Evolutionary conservation across 2,888 invertebrate species (phyloP).

Genomic region (Malacosoma neustria): DNA sequence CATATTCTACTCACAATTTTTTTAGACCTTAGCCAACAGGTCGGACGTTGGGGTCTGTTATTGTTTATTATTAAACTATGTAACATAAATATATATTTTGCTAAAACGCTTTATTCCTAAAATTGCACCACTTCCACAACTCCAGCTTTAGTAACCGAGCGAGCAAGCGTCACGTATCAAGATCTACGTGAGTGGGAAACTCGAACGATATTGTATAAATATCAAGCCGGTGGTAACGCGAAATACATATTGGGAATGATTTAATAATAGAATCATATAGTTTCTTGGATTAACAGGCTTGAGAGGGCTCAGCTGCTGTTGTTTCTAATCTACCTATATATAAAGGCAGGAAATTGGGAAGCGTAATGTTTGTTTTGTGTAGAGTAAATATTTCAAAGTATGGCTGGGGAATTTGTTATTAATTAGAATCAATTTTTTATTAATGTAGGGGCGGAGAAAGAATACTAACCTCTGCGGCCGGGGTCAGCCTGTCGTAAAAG

Average conservation of each 20-base stretch:
- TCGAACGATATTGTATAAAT: constrained; percentile 35
- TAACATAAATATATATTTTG: too few species aligned
- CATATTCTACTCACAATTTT: too few species aligned
- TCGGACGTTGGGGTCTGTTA: too few species aligned
- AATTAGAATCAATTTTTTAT: too few species aligned
- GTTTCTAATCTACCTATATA: background rate
- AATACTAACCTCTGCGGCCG: too few species aligned
- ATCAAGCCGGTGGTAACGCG: constrained; percentile 24
- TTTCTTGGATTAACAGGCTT: constrained; percentile 6
- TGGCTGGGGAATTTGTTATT: too few species aligned
- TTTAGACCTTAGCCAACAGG: too few species aligned
- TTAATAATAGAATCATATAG: constrained; percentile 13
- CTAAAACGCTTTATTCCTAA: constrained; percentile 3
- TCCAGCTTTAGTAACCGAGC: constrained; percentile 20
- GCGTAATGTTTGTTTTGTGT: too few species aligned
- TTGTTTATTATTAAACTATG: too few species aligned
- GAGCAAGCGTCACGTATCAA: constrained; percentile 41
- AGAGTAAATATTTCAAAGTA: too few species aligned
- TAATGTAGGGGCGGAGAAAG: too few species aligned
- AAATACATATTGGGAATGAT: constrained; percentile 28
- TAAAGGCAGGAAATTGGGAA: background rate
- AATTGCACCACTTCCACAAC: constrained; percentile 9
- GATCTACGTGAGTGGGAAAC: constrained; percentile 36
- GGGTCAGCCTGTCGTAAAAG: too few species aligned
- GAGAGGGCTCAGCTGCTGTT: constrained; percentile 1